These are phyloP conservation scores for Druceiella hillmani DNA, from an alignment of 2,888 invertebrate genomes.

Conservation along the genomic window DNA sequence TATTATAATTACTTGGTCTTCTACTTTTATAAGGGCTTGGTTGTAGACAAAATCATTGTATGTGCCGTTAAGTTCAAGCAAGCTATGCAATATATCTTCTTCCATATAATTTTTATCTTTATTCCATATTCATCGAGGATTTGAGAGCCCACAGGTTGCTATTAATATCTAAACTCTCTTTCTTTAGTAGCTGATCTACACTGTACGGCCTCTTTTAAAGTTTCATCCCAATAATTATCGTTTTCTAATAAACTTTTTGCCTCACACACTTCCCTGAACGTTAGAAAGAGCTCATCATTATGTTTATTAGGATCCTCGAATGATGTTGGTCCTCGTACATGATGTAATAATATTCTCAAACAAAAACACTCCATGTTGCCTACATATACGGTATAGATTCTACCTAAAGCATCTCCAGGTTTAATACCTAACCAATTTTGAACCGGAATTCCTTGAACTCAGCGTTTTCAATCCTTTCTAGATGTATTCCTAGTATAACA, in stretches of 20 bases:
- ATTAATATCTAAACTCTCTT: constrained; percentile 20
- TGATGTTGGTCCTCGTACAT: no score
- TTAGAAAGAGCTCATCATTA: constrained; percentile 16
- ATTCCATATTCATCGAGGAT: constrained; percentile 21
- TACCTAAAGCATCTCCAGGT: no score
- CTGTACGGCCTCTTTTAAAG: constrained; percentile 20
- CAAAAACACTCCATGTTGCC: constrained; percentile 23
- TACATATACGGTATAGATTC: constrained; percentile 17
- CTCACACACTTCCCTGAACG: constrained; percentile 26
- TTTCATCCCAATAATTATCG: constrained; percentile 26
- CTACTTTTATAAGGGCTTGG: no score
- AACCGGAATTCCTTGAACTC: no score
- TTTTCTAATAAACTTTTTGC: constrained; percentile 27
- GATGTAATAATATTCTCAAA: constrained; percentile 20
- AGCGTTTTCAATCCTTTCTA: no score
- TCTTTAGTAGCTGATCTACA: constrained; percentile 15
- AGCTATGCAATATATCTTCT: constrained; percentile 13
- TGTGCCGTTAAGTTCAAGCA: no score
- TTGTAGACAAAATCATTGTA: no score
- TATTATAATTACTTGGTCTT: no score
- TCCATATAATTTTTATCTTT: constrained; percentile 16
- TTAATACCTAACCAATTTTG: no score
- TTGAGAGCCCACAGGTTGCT: no score
- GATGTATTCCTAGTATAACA: constrained; percentile 14
- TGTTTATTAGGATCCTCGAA: constrained; percentile 19